phyloP scores from a whole-genome alignment of 2,888 invertebrate species.

The Resseliella maxima region DNA sequence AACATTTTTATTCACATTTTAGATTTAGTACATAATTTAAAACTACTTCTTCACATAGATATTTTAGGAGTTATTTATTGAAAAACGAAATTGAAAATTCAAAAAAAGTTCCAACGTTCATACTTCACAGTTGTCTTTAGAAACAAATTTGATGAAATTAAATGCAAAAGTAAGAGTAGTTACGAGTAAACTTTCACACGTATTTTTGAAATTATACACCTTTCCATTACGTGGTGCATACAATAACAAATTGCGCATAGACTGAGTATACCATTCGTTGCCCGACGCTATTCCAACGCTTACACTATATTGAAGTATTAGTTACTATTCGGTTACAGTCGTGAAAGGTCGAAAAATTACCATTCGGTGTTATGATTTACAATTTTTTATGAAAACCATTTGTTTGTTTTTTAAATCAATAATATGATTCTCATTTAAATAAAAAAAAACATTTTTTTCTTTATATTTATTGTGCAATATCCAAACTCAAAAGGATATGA shows the following conservation, averaged over 20 bases:
- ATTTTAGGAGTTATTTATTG: too few species aligned
- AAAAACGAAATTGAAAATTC: too few species aligned
- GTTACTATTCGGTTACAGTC: not conserved
- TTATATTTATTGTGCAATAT: too few species aligned
- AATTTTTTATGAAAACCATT: not conserved
- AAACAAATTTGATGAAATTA: not conserved
- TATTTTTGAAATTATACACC: not conserved
- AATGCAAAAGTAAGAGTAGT: not conserved
- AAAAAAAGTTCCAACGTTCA: too few species aligned
- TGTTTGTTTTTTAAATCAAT: not conserved
- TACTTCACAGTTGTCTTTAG: too few species aligned
- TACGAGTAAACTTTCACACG: not conserved
- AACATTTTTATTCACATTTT: too few species aligned
- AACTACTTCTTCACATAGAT: too few species aligned
- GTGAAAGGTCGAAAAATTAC: constrained; percentile 5
- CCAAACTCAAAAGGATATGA: too few species aligned
- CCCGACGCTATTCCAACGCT: not conserved
- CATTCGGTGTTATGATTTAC: not conserved
- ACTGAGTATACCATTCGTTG: not conserved
- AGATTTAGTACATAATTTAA: too few species aligned
- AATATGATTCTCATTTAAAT: too few species aligned
- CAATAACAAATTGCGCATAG: not conserved
- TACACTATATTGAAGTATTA: not conserved
- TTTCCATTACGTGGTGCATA: not conserved
- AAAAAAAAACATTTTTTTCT: too few species aligned